Evolutionary conservation across 2,113 vertebrate genomes (phyloP).

Genomic region (Macrotus californicus): DNA sequence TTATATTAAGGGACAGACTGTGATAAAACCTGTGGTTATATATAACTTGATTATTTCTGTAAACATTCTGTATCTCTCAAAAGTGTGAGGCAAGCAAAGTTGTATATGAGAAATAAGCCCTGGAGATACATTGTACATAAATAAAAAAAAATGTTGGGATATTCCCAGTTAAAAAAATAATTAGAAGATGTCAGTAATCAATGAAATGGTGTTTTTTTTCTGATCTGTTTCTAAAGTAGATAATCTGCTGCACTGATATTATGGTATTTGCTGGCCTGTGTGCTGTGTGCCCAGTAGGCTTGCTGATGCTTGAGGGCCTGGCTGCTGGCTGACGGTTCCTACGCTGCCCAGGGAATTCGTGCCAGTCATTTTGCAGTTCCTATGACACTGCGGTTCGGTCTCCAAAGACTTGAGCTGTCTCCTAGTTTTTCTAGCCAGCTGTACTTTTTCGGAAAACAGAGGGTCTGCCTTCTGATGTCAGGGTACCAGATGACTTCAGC

Average conservation of each 20-base stretch:
- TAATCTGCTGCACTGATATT: background rate
- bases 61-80: background rate
- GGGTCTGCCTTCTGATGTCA: background rate
- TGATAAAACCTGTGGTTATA: background rate
- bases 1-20: background rate
- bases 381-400: background rate
- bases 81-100: background rate
- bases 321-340: background rate
- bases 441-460: background rate
- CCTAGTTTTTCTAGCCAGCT: background rate
- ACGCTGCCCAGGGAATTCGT: background rate
- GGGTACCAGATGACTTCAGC: background rate
- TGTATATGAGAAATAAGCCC: background rate
- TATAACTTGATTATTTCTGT: background rate
- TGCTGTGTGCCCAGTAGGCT: background rate
- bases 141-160: background rate
- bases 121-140: background rate
- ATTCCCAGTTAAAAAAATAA: background rate
- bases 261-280: background rate
- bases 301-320: background rate
- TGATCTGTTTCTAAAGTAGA: background rate
- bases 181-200: background rate
- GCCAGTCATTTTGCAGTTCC: background rate
- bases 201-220: background rate
- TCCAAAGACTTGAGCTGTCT: background rate